Base-by-base conservation (phyloP, 2,888 invertebrate genomes). In the Diploptera punctata region DNA sequence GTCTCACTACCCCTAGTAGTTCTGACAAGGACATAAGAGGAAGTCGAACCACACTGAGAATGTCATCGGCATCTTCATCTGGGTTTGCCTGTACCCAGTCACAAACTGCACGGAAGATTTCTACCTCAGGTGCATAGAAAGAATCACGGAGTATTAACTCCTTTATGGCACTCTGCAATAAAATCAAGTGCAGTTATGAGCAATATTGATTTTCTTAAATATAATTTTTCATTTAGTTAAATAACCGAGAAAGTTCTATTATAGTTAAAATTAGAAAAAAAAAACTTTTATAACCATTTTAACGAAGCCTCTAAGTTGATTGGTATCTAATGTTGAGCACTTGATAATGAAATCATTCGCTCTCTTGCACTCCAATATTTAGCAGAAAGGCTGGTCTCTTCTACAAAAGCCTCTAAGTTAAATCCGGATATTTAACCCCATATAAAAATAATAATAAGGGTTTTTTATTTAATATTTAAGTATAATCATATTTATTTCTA, bases 81-180 rank as follows among this genome's bases (percentile, higher is more conserved):
- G 89, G 87, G 85, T 97, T 97, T 31, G 90, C 89, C 77, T 89
- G 90, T 77, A 93, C 92, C 98, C 98, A 99, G 72, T 86, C 88
- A 81, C 91, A 89, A 0, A 98, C 94, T 0, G 96, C 94, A 78
- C 90, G 87, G 85, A 99, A 99, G 77, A 99, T 98, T 79, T 97
- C 93, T 47, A 95, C 94, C 84, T 99, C 99, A 0, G 93, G 91
- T 0, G 97, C 98, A 85, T 94, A 99, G 85, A 99, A 99, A 7
- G 98, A 98, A 83, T 99, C 95, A 67, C 98, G 87, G 67, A 91
- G 89, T 38, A 99, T 86, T 9, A 99, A 87, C 80, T 95, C 93
- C 79, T 92, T 90, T 69, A 99, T 83, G 0, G 97, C 93, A 78
- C 88, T 88, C 87, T 91, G 79, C 77, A 81, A 82, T 72, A 60